phyloP scores from a whole-genome alignment of 2,113 vertebrate species.

The Toxotes chatareus region DNA sequence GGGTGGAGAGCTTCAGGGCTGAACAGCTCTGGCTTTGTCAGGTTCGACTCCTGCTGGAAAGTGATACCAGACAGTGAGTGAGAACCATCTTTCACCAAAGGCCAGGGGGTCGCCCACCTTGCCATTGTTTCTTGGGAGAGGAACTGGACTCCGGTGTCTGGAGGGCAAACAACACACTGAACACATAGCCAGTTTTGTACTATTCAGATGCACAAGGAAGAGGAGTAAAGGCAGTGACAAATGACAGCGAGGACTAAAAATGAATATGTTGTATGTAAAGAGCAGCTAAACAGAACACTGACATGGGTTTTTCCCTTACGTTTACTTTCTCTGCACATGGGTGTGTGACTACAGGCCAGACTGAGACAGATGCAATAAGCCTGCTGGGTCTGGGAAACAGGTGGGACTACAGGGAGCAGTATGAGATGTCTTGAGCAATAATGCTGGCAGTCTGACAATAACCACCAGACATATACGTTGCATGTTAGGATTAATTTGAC shows the following conservation, averaged over 20 bases:
- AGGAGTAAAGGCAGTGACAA: neutral
- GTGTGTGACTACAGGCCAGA: constrained; percentile 27
- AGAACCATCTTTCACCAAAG: constrained; percentile 32
- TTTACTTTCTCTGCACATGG: neutral
- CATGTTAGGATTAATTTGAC: constrained; percentile 13
- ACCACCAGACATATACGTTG: constrained; percentile 1
- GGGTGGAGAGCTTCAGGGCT: constrained; percentile 30
- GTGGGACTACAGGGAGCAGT: constrained; percentile 32
- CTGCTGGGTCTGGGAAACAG: constrained; percentile 39
- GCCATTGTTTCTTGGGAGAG: constrained; percentile 13
- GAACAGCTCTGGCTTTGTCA: constrained; percentile 47
- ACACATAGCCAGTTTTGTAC: neutral
- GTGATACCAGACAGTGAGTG: constrained; percentile 20
- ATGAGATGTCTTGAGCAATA: constrained; percentile 23
- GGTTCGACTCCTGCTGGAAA: constrained; percentile 33
- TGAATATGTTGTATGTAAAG: neutral
- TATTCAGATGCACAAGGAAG: constrained; percentile 11
- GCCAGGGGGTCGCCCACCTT: neutral
- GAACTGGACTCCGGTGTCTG: constrained; percentile 24
- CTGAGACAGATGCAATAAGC: constrained; percentile 11
- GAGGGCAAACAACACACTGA: constrained; percentile 31
- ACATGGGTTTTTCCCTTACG: constrained; percentile 14
- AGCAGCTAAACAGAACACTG: constrained; percentile 1
- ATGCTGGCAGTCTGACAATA: constrained; percentile 24
- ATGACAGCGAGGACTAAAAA: constrained; percentile 16